Evolutionary conservation across 2,113 vertebrate genomes (phyloP), one percentile per base, ranked within the genome.

Genomic region (Pygathrix nemaeus): DNA sequence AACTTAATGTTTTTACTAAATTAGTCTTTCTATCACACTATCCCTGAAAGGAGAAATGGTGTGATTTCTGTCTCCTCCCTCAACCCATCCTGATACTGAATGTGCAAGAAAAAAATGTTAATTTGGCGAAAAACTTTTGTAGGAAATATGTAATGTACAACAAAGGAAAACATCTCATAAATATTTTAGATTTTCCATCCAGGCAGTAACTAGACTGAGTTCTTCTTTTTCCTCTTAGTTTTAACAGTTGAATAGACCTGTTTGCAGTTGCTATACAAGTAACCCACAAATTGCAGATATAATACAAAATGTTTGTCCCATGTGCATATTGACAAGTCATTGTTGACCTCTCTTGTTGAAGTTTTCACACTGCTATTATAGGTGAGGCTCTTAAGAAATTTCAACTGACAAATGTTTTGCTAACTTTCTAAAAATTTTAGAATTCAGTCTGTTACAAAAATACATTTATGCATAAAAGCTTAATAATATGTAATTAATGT

Each of bases 141-240:
- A 92, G 83, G 38, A 64, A 73, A 84, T 88, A 78, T 23, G 52
- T 83, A 91, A 96, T 64, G 11, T 72, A 78, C 20, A 43, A 72
- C 6, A 55, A 88, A 79, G 76, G 83, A 75, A 66, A 92, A 66
- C 23, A 72, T 73, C n/a, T 89, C 25, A 48, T 79, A 92, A 79
- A 92, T 92, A 89, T 68, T 94, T 92, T 64, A 92, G 35, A 70
- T 52, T 76, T 85, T 70, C n/a, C 35, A 80, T 72, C 10, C 91
- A 80, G 40, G 40, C 13, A 76, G 5, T 52, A 78, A 72, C 21
- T 80, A 85, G 12, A 83, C 6, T 38, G 38, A 91, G 8, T 20
- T 91, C 38, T 82, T 23, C 32, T 23, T 8, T 96, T 70, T 50
- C 18, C 6, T 85, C n/a, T 88, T 48, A 84, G 48, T 84, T 94